A percentile compares a stretch with the other conserved stretches of the same genome.
Conservation (phyloP, 23 tunicate genomes). For the Halocynthia roretzi region DNA sequence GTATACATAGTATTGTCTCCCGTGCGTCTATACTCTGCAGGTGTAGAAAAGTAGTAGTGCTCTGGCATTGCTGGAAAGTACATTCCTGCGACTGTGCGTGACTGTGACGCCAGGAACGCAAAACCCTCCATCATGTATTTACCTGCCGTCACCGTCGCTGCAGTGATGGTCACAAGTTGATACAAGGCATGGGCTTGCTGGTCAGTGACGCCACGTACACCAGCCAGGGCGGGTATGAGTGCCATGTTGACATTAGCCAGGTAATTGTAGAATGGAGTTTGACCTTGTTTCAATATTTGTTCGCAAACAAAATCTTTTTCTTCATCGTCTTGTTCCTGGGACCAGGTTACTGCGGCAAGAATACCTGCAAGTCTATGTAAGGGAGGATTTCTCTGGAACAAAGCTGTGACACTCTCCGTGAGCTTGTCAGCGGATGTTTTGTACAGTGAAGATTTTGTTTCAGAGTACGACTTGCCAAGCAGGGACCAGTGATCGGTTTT, state of each 20-base stretch:
- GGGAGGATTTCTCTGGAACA: background rate
- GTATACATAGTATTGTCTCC: conserved; percentile 11
- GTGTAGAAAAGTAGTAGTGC: background rate
- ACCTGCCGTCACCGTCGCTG: background rate
- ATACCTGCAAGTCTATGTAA: background rate
- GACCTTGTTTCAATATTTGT: background rate
- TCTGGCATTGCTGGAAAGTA: conserved; percentile 10
- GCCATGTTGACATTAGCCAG: no score
- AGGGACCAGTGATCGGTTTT: conserved; percentile 5
- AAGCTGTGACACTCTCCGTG: background rate
- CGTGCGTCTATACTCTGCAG: background rate
- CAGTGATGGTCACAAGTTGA: background rate
- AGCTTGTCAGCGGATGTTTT: background rate
- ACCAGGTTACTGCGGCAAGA: conserved; percentile 5
- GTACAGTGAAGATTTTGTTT: conserved; percentile 8
- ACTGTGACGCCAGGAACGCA: background rate
- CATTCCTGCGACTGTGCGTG: background rate
- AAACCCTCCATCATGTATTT: conserved; percentile 10
- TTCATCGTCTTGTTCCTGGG: background rate
- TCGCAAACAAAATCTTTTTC: background rate
- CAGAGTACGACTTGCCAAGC: conserved; percentile 7
- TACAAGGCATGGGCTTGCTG: conserved; percentile 2
- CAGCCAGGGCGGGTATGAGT: no score
- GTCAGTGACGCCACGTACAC: no score
- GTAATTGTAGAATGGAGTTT: no score